phyloP scores from a whole-genome alignment of 2,797 vertebrate species.

The Sylvilagus floridanus region DNA sequence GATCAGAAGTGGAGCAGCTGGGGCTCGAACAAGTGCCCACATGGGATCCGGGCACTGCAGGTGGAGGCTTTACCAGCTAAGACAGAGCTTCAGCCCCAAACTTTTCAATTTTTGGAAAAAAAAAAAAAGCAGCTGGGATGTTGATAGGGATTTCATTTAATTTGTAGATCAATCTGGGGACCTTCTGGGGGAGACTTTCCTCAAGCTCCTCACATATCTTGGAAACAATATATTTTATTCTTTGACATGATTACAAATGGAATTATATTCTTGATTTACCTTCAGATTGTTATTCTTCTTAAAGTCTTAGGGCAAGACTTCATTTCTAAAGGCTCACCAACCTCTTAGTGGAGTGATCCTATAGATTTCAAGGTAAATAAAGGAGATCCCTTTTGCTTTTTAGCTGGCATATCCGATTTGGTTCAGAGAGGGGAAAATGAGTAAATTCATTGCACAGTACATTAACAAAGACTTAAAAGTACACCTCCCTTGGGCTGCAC shows the following conservation, averaged over 20 bases:
- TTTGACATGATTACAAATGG: background rate
- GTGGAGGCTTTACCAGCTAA: too few species aligned
- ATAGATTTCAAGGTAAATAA: background rate
- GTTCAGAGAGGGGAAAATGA: background rate
- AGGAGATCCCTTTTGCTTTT: background rate
- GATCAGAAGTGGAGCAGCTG: too few species aligned
- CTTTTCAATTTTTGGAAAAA: background rate
- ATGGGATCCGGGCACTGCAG: too few species aligned
- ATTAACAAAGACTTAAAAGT: background rate
- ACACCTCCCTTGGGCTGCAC: background rate
- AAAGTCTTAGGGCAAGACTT: background rate
- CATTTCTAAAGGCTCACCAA: background rate
- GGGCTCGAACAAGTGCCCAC: too few species aligned
- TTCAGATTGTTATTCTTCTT: background rate
- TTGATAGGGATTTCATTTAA: background rate
- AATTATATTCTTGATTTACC: background rate
- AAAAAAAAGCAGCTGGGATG: background rate
- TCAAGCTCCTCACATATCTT: background rate
- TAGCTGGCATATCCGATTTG: background rate
- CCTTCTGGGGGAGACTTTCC: background rate
- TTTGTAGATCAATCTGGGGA: background rate
- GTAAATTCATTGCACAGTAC: background rate
- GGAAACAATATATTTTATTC: background rate
- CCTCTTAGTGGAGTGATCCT: background rate
- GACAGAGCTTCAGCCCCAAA: too few species aligned